These are phyloP conservation scores for Drosophila pectinifera DNA, from an alignment of 1,140 invertebrate species.

Conservation along the genomic window DNA sequence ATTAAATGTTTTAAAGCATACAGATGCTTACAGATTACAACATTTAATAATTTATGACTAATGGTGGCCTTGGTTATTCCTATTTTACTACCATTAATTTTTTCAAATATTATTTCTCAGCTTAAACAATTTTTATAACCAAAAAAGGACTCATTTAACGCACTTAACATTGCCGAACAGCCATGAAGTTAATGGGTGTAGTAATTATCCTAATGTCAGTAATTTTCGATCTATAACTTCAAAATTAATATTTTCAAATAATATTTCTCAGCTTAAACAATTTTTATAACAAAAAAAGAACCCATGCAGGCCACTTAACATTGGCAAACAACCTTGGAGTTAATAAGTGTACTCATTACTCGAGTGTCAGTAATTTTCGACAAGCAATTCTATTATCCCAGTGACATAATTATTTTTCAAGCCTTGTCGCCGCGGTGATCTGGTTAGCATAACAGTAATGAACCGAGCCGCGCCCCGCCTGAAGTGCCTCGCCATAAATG, in stretches of 20 bases:
- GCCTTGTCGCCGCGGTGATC: slow-evolving; percentile 25
- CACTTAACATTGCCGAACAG: too few species aligned
- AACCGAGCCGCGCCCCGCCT: slow-evolving; percentile 2
- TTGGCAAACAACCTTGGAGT: not conserved
- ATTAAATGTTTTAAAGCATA: too few species aligned
- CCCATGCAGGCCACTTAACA: not conserved
- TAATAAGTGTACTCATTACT: slow-evolving; percentile 1
- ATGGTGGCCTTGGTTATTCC: not conserved
- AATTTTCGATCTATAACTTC: too few species aligned
- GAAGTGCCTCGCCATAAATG: slow-evolving; percentile 23
- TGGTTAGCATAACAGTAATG: slow-evolving; percentile 25
- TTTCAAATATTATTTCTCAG: not conserved
- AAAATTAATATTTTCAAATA: not conserved
- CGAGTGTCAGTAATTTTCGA: slow-evolving; percentile 5
- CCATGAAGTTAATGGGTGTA: too few species aligned
- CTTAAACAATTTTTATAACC: too few species aligned
- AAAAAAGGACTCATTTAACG: not conserved
- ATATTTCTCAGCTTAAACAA: too few species aligned
- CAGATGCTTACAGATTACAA: too few species aligned
- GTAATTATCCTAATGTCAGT: too few species aligned
- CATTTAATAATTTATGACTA: not conserved
- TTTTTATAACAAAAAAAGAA: not conserved
- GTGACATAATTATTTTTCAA: slow-evolving; percentile 27
- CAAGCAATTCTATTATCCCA: slow-evolving; percentile 15
- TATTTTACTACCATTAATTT: too few species aligned